These are phyloP conservation scores for Manis pentadactyla DNA, from an alignment of 2,797 vertebrate genomes.

Conservation along the genomic window DNA sequence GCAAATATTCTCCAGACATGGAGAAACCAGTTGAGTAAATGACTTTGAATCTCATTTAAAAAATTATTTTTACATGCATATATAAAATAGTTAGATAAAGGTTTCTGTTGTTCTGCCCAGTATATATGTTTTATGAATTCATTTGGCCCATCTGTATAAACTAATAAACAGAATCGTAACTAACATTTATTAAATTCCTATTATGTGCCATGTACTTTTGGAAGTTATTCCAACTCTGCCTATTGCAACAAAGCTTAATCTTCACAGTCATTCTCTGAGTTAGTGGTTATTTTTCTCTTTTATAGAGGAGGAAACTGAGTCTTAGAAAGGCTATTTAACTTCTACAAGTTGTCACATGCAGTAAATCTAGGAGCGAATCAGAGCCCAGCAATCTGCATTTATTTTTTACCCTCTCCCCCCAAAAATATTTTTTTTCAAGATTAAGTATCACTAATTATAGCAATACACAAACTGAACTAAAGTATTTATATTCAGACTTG, in stretches of 20 bases:
- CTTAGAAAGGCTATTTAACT: neutral
- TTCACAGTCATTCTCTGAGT: neutral
- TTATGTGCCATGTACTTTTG: neutral
- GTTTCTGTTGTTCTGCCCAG: neutral
- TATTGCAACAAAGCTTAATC: neutral
- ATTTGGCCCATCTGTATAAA: neutral
- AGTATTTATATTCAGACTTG: constrained; percentile 30
- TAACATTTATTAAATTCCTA: neutral
- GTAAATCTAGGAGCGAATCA: neutral
- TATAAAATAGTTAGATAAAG: neutral
- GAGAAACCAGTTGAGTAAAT: constrained; percentile 35
- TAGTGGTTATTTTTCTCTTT: constrained; percentile 24
- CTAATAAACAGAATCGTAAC: neutral
- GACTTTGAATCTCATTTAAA: constrained; percentile 35
- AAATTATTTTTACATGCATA: constrained; percentile 11
- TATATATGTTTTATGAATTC: neutral
- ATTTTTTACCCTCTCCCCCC: neutral
- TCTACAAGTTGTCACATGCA: neutral
- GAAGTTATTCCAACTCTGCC: constrained; percentile 1
- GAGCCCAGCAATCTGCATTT: neutral
- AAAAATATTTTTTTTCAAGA: constrained; percentile 35
- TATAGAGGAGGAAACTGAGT: neutral
- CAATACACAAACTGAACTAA: neutral
- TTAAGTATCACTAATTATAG: neutral
- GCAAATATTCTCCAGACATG: constrained; percentile 17